phyloP scores from a whole-genome alignment of 2,113 vertebrate species.

The Paraplagusia blochii region DNA sequence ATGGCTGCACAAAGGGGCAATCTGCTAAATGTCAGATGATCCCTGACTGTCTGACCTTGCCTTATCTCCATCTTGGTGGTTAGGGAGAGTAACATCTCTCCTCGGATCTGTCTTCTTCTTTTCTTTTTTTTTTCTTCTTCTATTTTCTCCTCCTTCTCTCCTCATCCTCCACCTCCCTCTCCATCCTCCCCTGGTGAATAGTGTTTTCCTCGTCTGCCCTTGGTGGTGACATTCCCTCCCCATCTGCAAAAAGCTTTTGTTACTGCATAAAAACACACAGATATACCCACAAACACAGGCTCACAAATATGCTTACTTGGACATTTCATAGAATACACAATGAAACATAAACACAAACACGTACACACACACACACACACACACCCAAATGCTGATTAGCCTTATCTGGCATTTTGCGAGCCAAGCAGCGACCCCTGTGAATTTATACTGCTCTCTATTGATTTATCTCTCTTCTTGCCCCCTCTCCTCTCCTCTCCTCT shows the following conservation, averaged over 20 bases:
- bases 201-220: constrained; percentile 68
- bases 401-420: constrained; percentile 56
- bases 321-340: constrained; percentile 28
- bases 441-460: constrained; percentile 79
- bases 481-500: constrained; percentile 56
- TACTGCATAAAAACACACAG: constrained; percentile 22
- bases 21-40: constrained; percentile 53
- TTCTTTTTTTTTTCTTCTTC: constrained; percentile 58
- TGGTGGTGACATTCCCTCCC: constrained; percentile 62
- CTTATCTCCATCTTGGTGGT: constrained; percentile 60
- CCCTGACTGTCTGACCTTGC: constrained; percentile 70
- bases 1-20: constrained; percentile 32
- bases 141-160: constrained; percentile 54
- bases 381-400: constrained; percentile 65
- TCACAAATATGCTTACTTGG: constrained; percentile 23
- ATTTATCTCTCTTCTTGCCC: constrained; percentile 74
- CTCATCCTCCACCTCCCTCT: constrained; percentile 36
- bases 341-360: constrained; percentile 5
- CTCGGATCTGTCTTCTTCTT: constrained; percentile 70
- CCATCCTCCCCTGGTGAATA: constrained; percentile 62
- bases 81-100: constrained; percentile 74
- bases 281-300: constrained; percentile 11
- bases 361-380: constrained; percentile 12
- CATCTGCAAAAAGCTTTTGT: constrained; percentile 29
- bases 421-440: constrained; percentile 63